A percentile compares a stretch with the other conserved stretches of the same genome.
These are phyloP conservation scores for Erethizon dorsatum DNA, from an alignment of 2,797 vertebrate species.

Conservation along the genomic window DNA sequence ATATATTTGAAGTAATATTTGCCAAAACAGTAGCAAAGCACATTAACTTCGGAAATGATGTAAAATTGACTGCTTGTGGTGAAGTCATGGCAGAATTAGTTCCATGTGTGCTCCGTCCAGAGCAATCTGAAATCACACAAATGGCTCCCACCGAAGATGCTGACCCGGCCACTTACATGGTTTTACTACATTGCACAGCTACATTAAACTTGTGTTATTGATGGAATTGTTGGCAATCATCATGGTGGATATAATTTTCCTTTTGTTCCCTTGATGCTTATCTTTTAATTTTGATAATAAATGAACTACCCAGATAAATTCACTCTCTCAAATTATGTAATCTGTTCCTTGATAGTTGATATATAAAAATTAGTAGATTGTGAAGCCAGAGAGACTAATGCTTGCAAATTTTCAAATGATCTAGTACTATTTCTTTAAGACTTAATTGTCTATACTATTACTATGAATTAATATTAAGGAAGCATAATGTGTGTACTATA, in stretches of 20 bases:
- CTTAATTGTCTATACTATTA: neutral
- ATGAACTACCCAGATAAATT: neutral
- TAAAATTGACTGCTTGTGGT: neutral
- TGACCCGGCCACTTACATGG: neutral
- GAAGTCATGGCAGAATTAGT: neutral
- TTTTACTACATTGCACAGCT: neutral
- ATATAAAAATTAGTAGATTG: neutral
- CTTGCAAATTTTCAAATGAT: neutral
- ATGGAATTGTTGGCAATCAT: neutral
- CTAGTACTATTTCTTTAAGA: neutral
- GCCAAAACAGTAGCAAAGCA: neutral
- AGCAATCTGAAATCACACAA: neutral
- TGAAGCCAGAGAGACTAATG: neutral
- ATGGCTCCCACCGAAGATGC: neutral
- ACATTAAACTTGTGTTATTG: neutral
- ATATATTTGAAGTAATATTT: neutral
- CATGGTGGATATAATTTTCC: neutral
- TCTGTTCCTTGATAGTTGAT: neutral
- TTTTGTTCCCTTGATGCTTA: neutral
- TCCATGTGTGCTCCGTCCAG: neutral
- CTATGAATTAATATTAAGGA: neutral
- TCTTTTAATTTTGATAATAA: neutral
- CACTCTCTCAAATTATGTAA: neutral
- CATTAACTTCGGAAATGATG: neutral
- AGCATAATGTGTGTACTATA: neutral